These are phyloP conservation scores for Patiria miniata DNA, from an alignment of 35 echinoderm and acorn worm species.

Conservation along the genomic window DNA sequence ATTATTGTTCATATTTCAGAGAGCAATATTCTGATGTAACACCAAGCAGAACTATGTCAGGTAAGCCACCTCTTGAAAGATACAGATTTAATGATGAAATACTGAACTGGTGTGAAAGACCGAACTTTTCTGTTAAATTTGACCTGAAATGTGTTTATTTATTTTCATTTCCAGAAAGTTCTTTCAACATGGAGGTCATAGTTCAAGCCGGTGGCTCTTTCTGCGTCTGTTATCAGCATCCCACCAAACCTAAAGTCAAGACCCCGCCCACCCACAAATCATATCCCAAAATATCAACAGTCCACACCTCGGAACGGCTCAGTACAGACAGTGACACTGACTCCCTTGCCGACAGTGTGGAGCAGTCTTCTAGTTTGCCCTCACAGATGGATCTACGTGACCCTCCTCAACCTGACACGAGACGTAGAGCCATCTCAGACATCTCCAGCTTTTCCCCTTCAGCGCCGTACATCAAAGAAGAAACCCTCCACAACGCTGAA, in stretches of 20 bases:
- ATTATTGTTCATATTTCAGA: background rate
- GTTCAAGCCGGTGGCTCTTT: conserved; percentile 56
- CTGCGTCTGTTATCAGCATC: conserved; percentile 52
- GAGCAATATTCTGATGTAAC: conserved; percentile 7
- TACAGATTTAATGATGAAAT: background rate
- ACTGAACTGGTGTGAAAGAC: background rate
- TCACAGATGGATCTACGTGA: background rate
- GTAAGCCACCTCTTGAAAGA: background rate
- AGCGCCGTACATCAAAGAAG: background rate
- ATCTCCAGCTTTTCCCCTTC: background rate
- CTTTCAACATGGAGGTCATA: conserved; percentile 63
- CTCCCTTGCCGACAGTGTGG: background rate
- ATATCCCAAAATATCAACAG: background rate
- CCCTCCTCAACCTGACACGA: background rate
- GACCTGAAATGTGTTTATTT: background rate
- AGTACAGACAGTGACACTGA: background rate
- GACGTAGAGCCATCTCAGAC: background rate
- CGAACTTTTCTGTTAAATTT: background rate
- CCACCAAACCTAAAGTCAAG: conserved; percentile 7
- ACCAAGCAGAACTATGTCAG: conserved; percentile 23
- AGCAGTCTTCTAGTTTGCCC: background rate
- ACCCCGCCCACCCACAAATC: background rate
- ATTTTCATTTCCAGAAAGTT: conserved; percentile 23
- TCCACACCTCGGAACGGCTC: background rate
- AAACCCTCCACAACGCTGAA: background rate